Conservation (phyloP, 2,888 invertebrate genomes). For the Chelonus formosanus region DNA sequence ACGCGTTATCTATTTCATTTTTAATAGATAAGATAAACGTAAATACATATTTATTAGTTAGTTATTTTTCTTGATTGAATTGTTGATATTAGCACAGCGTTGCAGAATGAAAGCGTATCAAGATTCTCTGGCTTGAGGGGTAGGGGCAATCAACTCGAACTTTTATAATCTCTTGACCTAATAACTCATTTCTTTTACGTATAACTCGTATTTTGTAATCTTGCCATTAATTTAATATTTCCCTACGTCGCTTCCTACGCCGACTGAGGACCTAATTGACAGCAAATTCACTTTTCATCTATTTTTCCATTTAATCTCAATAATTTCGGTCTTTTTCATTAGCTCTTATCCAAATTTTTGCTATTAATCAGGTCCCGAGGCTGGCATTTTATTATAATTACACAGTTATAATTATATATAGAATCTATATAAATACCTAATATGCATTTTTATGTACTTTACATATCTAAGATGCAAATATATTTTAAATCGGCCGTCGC, state of each 20-base stretch:
- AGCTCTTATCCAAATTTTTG: constrained; percentile 35
- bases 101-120: constrained; percentile 56
- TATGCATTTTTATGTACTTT: constrained; percentile 61
- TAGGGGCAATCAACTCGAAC: constrained; percentile 43
- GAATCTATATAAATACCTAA: constrained; percentile 65
- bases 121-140: constrained; percentile 43
- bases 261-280: constrained; percentile 55
- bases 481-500: constrained; percentile 57
- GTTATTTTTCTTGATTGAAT: constrained; percentile 35
- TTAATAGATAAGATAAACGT: constrained; percentile 38
- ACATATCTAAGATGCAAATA: constrained; percentile 64
- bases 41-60: constrained; percentile 35
- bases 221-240: constrained; percentile 25
- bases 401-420: constrained; percentile 58
- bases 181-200: constrained; percentile 29
- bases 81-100: constrained; percentile 56
- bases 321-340: not conserved
- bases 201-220: constrained; percentile 26
- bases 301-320: constrained; percentile 1
- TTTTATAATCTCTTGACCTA: constrained; percentile 34
- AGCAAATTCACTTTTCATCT: constrained; percentile 42
- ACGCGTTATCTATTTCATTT: constrained; percentile 32
- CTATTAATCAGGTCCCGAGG: constrained; percentile 57
- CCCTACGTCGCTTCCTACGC: constrained; percentile 49
- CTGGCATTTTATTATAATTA: constrained; percentile 65